A percentile compares a stretch with the other conserved stretches of the same genome.
phyloP scores from a whole-genome alignment of 2,888 invertebrate genomes.

The Rosalia funebris region DNA sequence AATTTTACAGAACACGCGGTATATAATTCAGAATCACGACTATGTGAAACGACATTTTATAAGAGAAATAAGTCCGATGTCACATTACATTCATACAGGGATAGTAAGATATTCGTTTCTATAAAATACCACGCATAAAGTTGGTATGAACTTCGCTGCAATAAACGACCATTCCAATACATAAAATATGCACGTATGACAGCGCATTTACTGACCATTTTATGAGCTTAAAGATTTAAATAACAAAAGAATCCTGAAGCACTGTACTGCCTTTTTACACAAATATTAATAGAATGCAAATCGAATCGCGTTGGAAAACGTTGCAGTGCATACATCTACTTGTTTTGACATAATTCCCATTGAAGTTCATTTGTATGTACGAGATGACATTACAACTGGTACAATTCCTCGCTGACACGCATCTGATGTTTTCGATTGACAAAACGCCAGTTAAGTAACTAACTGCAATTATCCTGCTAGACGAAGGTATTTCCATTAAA shows the following conservation, averaged over 20 bases:
- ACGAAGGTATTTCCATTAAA: constrained; percentile 13
- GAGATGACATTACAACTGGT: constrained; percentile 29
- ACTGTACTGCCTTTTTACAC: constrained; percentile 7
- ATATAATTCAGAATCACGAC: too few relatives aligned
- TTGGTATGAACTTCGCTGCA: neutral
- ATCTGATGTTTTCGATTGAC: constrained; percentile 18
- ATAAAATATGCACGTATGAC: neutral
- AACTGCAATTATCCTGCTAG: constrained; percentile 17
- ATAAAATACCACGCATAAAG: neutral
- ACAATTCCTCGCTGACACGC: constrained; percentile 23
- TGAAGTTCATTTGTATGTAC: constrained; percentile 33
- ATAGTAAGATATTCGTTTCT: neutral
- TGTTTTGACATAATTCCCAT: constrained; percentile 36
- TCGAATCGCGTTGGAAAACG: constrained; percentile 29
- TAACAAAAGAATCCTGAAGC: neutral
- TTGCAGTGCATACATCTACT: constrained; percentile 34
- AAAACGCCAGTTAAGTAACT: constrained; percentile 12
- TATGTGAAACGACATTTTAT: too few relatives aligned
- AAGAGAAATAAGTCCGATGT: too few relatives aligned
- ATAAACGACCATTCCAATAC: neutral
- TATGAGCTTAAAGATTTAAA: neutral
- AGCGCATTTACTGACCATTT: neutral
- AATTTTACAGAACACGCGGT: too few relatives aligned
- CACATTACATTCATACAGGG: too few relatives aligned
- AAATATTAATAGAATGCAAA: constrained; percentile 37